These are phyloP conservation scores for Kryptopterus vitreolus DNA, from an alignment of 2,797 vertebrate genomes.

Conservation along the genomic window DNA sequence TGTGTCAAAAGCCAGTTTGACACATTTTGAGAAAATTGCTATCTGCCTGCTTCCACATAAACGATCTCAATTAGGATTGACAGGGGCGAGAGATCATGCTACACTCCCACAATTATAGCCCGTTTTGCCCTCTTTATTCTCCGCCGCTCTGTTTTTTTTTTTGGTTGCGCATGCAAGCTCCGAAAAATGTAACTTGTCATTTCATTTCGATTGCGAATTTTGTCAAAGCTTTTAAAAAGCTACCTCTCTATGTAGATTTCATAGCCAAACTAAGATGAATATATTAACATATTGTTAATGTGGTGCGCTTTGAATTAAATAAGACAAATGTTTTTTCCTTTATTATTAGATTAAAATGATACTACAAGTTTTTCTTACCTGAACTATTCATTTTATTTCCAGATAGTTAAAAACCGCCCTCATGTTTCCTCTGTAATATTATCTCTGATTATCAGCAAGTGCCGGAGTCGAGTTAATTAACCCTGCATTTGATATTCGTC, in stretches of 20 bases:
- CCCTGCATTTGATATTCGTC: slow-evolving; percentile 1
- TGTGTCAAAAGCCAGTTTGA: neutral
- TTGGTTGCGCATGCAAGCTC: neutral
- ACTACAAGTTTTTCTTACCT: neutral
- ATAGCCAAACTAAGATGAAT: too few species aligned
- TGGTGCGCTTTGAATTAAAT: neutral
- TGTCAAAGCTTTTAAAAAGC: neutral
- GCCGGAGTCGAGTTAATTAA: slow-evolving; percentile 18
- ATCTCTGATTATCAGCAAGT: slow-evolving; percentile 16
- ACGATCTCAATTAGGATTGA: neutral
- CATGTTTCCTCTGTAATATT: neutral
- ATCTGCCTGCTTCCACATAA: neutral
- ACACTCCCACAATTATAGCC: neutral
- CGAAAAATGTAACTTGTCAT: neutral
- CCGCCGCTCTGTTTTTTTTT: neutral
- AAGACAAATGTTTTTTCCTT: neutral
- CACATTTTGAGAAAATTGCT: neutral
- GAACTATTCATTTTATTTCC: neutral
- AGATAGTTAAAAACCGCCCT: neutral
- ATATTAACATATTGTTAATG: neutral
- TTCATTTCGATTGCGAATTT: neutral
- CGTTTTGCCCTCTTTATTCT: neutral
- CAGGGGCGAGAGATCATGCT: neutral
- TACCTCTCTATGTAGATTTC: too few species aligned
- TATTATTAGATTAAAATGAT: neutral